Evolutionary conservation across 2,888 invertebrate species (phyloP).

Genomic region (Ophonus ardosiacus): DNA sequence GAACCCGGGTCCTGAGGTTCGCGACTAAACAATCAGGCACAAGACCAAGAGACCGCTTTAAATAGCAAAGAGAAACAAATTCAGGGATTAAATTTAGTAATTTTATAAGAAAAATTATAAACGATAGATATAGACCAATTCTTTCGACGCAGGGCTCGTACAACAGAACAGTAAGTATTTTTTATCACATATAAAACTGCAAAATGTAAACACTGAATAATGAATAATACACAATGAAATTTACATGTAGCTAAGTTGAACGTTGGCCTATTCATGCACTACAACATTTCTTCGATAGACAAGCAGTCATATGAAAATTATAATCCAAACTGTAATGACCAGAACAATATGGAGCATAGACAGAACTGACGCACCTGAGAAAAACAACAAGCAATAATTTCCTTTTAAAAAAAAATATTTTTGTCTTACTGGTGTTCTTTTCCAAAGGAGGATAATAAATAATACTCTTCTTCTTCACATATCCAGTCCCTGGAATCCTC

Average conservation of each 20-base stretch:
- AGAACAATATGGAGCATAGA: constrained; percentile 56
- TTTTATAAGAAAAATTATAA: too few relatives aligned
- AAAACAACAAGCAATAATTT: not conserved
- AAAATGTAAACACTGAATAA: constrained; percentile 1
- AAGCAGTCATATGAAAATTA: constrained; percentile 62
- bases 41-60: too few relatives aligned
- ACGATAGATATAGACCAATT: too few relatives aligned
- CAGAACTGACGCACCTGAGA: constrained; percentile 53
- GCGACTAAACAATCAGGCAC: too few relatives aligned
- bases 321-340: constrained; percentile 57
- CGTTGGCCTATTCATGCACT: constrained; percentile 46
- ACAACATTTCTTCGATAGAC: constrained; percentile 60
- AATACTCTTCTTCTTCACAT: constrained; percentile 73
- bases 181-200: constrained; percentile 28
- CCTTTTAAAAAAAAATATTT: not conserved
- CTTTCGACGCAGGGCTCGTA: too few relatives aligned
- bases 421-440: constrained; percentile 51
- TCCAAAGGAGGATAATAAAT: constrained; percentile 72
- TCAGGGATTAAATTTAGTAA: too few relatives aligned
- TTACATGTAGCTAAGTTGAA: constrained; percentile 38
- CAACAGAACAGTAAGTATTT: not conserved
- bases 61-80: too few relatives aligned
- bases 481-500: constrained; percentile 74
- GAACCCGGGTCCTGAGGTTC: too few relatives aligned
- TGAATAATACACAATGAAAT: not conserved